Evolutionary conservation across 1,140 invertebrate species (phyloP), one percentile per base, ranked within the genome.

Genomic region (Drosophila funebris): DNA sequence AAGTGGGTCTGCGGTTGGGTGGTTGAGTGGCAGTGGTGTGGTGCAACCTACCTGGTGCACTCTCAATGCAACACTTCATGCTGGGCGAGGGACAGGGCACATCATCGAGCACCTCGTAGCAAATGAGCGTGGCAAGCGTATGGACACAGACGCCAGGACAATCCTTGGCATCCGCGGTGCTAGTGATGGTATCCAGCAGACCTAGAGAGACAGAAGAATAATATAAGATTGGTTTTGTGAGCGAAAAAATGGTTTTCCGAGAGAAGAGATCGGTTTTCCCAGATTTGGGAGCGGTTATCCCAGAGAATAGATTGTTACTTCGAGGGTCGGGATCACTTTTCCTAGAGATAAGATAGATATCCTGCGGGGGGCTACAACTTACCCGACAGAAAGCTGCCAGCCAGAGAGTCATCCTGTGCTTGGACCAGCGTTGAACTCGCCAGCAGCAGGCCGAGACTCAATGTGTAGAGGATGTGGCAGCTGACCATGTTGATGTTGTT

Each of bases 111-210:
- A 97, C 96, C 75, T 96, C 95, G 90, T 96, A 95, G 90, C 96
- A 97, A 74, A 97, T 96, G 29, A 97, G 92, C 0, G 96, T 96
- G 5, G 96, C 95, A 20, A 97, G 87, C 4, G 96, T 94, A 83
- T 97, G 96, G 24, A 97, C 95, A 90, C 96, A 98, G 44, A 96
- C 94, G 0, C 97, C 96, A 0, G 96, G 96, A 91, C 96, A 97
- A 78, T 96, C 95, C 82, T 96, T 96, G 37, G 94, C 94, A 82
- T 96, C 95, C 16, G 95, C 96, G 16, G 96, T 96, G 33, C 94
- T 96, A 9, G 96, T 96, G 79, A 97, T 94, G 0, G 96, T 95
- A 73, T 97, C 96, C 66, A 97, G 92, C 1, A 97, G 93, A 78
- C 96, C 96, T 97, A 3, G 3, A 36, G 2, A 31, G 29, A 31